phyloP scores from a whole-genome alignment of 1,140 invertebrate genomes.

The Macrocentrus cingulum region DNA sequence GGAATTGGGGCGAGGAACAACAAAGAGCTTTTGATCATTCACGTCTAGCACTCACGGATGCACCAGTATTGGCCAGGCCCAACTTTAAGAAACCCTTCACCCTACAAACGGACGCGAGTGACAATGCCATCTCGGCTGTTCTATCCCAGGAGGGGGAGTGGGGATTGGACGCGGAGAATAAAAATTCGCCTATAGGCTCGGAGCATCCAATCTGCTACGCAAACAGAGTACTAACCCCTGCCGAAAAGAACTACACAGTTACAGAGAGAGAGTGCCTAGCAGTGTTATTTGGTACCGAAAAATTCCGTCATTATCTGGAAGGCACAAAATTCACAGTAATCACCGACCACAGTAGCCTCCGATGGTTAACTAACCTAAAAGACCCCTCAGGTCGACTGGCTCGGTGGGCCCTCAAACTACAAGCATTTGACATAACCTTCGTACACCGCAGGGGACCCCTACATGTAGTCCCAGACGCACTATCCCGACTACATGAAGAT shows the following conservation, averaged over 20 bases:
- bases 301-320: constrained; percentile 51
- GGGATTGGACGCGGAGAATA: not conserved
- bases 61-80: constrained; percentile 28
- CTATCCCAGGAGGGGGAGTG: no score
- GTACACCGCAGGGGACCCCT: constrained; percentile 25
- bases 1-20: constrained; percentile 31
- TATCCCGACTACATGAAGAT: constrained; percentile 26
- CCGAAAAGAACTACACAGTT: constrained; percentile 26
- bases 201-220: constrained; percentile 14
- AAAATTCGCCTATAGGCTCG: not conserved
- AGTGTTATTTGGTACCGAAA: constrained; percentile 55
- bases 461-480: constrained; percentile 32
- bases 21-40: constrained; percentile 4
- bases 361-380: constrained; percentile 55
- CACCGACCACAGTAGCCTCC: constrained; percentile 59
- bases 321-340: constrained; percentile 44
- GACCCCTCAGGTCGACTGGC: constrained; percentile 45
- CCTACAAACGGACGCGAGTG: constrained; percentile 33
- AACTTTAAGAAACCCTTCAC: constrained; percentile 26
- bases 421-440: constrained; percentile 29
- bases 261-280: constrained; percentile 58
- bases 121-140: not conserved
- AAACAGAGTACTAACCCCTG: not conserved
- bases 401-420: constrained; percentile 49
- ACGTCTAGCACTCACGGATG: constrained; percentile 19